A percentile compares a stretch with the other conserved stretches of the same genome.
These are phyloP conservation scores for Ptychadena robeensis DNA, from an alignment of 2,797 vertebrate genomes.

Conservation along the genomic window DNA sequence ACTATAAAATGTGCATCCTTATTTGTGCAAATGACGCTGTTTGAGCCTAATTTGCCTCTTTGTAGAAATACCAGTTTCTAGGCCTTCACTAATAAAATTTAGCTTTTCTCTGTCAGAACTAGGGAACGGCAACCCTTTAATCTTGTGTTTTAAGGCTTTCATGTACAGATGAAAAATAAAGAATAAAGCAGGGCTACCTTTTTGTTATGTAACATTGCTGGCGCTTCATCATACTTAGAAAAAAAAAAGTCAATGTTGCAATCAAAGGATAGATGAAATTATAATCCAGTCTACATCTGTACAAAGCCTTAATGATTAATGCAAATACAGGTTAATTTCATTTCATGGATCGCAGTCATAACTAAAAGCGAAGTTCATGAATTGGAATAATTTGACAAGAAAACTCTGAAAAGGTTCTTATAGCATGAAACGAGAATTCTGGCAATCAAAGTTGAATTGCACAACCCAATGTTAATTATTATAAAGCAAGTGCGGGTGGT, in stretches of 20 bases:
- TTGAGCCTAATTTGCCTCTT: constrained; percentile 3
- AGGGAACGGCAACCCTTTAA: constrained; percentile 36
- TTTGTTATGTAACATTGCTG: constrained; percentile 3
- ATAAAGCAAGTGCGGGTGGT: neutral
- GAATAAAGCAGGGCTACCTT: constrained; percentile 12
- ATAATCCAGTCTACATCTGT: constrained; percentile 10
- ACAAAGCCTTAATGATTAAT: neutral
- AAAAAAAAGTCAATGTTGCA: constrained; percentile 8
- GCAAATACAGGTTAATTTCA: neutral
- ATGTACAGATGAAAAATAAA: constrained; percentile 44
- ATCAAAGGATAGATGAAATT: neutral
- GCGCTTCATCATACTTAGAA: constrained; percentile 5
- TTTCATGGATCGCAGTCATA: neutral
- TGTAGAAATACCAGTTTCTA: constrained; percentile 3
- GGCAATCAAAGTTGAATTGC: neutral
- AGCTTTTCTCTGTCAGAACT: neutral
- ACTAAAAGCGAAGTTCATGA: neutral
- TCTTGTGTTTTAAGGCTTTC: constrained; percentile 45
- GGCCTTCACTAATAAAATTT: neutral
- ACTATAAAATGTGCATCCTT: neutral
- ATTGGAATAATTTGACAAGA: neutral
- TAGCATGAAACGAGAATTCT: neutral
- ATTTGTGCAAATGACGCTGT: neutral
- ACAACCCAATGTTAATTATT: neutral
- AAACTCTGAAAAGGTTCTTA: neutral